A percentile compares a stretch with the other conserved stretches of the same genome.
phyloP scores from a whole-genome alignment of 2,888 invertebrate species.

The Drosophila mettleri region DNA sequence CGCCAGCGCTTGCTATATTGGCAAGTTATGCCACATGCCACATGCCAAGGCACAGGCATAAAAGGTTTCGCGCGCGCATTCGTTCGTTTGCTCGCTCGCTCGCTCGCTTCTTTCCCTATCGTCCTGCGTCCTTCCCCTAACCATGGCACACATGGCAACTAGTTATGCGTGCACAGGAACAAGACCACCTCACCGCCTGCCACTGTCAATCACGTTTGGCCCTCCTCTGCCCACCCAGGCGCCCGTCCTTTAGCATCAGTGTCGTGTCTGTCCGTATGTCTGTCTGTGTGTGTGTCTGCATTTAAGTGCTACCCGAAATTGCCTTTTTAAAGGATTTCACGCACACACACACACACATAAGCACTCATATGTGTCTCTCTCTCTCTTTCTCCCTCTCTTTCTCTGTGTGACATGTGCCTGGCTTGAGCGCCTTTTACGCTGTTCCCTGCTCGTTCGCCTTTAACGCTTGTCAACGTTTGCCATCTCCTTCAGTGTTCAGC shows the following conservation, averaged over 20 bases:
- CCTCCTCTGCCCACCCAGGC: conserved; percentile 44
- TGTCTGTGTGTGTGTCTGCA: conserved; percentile 61
- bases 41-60: conserved; percentile 45
- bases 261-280: conserved; percentile 48
- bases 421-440: conserved; percentile 24
- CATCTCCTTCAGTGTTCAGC: conserved; percentile 24
- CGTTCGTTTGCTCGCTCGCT: too few relatives aligned
- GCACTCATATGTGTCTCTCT: conserved; percentile 32
- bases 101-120: not conserved
- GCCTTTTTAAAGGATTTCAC: conserved; percentile 81
- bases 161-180: conserved; percentile 49
- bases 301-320: conserved; percentile 80
- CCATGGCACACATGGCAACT: conserved; percentile 36
- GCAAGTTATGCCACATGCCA: conserved; percentile 61
- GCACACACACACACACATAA: conserved; percentile 44
- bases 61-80: conserved; percentile 9
- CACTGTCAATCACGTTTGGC: conserved; percentile 37
- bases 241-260: conserved; percentile 31
- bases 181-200: conserved; percentile 18
- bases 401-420: conserved; percentile 42
- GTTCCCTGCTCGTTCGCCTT: conserved; percentile 54
- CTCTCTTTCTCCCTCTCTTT: conserved; percentile 24
- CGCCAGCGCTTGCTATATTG: conserved; percentile 41
- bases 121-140: not conserved
- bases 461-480: conserved; percentile 67